Evolutionary conservation across 2,888 invertebrate genomes (phyloP), one percentile per base, ranked within the genome.

Genomic region (Drosophila conformis): DNA sequence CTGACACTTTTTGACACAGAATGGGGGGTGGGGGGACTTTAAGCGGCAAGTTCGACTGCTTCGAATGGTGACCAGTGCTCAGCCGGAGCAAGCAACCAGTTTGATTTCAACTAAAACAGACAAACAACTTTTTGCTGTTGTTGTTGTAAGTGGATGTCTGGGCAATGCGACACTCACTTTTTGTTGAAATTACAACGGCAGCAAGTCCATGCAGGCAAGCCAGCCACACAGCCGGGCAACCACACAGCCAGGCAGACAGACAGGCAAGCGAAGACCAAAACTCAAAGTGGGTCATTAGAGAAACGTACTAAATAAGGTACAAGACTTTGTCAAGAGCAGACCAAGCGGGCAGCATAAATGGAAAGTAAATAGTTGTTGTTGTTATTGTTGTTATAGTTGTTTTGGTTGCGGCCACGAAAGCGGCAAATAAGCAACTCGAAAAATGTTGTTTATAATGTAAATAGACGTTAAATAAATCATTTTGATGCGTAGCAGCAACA

Each of bases 301-400:
- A 87, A 87, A 87, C 83, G 88, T 87, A 89, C 87, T 89, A 90
- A 88, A 88, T 88, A 87, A 89, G 87, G 87, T 87, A 89, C 86
- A 83, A 87, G 80, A 89, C 89, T 89, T 85, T 85, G 89, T 89
- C 85, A 85, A 85, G 85, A 85, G 83, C 84, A 82, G 68, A 49
- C 61, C 73, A 49, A 57, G 65, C 63, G 36, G 67, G 60, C 76
- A 66, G 67, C 78, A 78, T 85, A 88, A 89, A 87, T 87, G 87
- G 87, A 87, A 87, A 87, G 87, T 87, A 87, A 87, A 85, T 79
- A 66, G 69, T 78, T 71, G 82, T 80, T 83, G 73, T 64, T 83
- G 73, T 63, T 70, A 63, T 62, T 56, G 69, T 58, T 75, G 61
- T 42, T 36, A 18, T 38, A 18, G 18, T 38, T 38, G 68, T 78